Conservation (phyloP, 1,140 invertebrate genomes). For the Caenorhabditis briggsae region DNA sequence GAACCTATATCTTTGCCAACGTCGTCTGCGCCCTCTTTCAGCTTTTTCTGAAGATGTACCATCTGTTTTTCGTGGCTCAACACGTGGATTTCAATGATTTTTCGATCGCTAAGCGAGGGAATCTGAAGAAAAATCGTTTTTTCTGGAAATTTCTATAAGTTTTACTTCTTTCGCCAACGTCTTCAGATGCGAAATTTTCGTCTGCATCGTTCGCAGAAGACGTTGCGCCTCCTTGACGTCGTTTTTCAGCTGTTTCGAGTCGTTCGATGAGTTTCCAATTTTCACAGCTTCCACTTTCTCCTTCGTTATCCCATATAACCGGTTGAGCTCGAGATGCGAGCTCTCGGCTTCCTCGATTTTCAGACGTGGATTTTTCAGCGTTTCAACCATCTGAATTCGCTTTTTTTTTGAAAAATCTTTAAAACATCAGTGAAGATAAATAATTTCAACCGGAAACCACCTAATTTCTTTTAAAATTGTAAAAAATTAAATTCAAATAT, state of each 20-base stretch:
- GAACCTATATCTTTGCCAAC: slow-evolving; percentile 14
- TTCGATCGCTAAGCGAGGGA: slow-evolving; percentile 9
- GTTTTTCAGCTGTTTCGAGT: slow-evolving; percentile 28
- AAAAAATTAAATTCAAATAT: neutral
- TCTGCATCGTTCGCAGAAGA: slow-evolving; percentile 29
- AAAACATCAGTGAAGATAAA: too few relatives aligned
- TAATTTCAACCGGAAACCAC: too few relatives aligned
- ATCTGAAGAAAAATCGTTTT: neutral
- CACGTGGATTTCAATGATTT: slow-evolving; percentile 18
- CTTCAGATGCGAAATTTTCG: slow-evolving; percentile 31
- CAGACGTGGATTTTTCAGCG: neutral
- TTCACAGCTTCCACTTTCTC: slow-evolving; percentile 49
- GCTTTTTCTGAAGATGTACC: slow-evolving; percentile 2
- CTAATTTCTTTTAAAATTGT: too few relatives aligned
- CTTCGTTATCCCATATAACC: slow-evolving; percentile 45
- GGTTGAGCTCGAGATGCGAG: slow-evolving; percentile 49
- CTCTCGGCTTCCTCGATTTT: slow-evolving; percentile 38
- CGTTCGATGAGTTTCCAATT: slow-evolving; percentile 11
- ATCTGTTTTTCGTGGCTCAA: neutral
- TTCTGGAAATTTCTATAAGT: neutral
- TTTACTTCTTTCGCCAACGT: neutral
- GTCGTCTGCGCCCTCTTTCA: slow-evolving; percentile 23
- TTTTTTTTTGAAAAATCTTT: neutral
- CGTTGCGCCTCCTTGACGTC: slow-evolving; percentile 39
- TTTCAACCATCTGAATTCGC: too few relatives aligned